Evolutionary conservation across 2,797 vertebrate genomes (phyloP).

Genomic region (Rallus crepitans): DNA sequence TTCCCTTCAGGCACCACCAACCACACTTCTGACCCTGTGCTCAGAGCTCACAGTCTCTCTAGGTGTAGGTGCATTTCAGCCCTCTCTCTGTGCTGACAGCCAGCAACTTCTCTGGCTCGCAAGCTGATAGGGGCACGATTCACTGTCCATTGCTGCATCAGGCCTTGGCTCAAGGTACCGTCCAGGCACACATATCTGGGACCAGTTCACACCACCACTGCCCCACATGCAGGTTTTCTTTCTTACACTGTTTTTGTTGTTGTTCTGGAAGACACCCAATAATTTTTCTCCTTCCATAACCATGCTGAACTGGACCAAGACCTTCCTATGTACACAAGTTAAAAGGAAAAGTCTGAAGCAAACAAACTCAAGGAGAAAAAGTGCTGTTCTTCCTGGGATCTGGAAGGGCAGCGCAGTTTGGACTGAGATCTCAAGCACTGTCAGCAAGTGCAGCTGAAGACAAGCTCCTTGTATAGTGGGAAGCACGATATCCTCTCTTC

Average conservation of each 20-base stretch:
- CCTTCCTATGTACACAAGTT: neutral
- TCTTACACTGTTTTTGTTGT: neutral
- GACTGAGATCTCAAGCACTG: neutral
- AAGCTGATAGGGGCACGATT: neutral
- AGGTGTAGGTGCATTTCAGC: neutral
- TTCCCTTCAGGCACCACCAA: neutral
- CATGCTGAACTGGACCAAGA: neutral
- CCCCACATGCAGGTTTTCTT: neutral
- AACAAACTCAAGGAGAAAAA: neutral
- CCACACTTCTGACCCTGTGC: neutral
- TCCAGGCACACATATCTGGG: neutral
- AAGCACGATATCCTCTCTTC: neutral
- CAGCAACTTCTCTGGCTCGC: neutral
- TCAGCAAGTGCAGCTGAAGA: conserved; percentile 27
- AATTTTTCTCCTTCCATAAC: neutral
- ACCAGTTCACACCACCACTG: neutral
- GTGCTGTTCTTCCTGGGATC: neutral
- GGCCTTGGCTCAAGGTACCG: neutral
- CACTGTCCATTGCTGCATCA: neutral
- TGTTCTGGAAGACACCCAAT: neutral
- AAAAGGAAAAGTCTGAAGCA: conserved; percentile 1
- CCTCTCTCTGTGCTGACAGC: neutral
- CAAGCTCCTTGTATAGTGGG: neutral
- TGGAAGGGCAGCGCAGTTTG: neutral
- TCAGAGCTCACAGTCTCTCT: neutral